A percentile compares a stretch with the other conserved stretches of the same genome.
Conservation (phyloP, 2,797 vertebrate species). For the Chlorospingus flavigularis region DNA sequence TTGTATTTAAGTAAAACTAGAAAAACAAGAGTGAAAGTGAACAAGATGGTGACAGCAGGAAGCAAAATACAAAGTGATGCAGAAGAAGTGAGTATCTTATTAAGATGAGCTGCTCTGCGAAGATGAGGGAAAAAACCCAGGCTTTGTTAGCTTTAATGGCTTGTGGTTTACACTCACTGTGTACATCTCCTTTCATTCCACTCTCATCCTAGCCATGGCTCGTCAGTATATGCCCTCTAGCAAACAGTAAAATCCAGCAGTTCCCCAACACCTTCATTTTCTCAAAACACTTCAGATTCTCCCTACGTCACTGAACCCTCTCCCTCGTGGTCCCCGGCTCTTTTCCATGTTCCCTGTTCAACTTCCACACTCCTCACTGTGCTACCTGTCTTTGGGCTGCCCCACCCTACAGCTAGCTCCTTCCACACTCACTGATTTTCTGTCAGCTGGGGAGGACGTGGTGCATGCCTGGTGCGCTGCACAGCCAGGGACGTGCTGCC, state of each 20-base stretch:
- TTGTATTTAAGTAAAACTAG: not conserved
- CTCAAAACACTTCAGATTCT: not conserved
- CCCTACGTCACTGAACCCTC: not conserved
- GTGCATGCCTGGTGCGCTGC: not conserved
- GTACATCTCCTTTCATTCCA: not conserved
- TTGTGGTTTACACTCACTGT: not conserved
- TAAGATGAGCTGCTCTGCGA: not conserved
- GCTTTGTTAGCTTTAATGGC: not conserved
- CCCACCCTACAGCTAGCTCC: not conserved
- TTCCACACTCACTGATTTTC: not conserved
- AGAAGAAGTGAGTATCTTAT: not conserved
- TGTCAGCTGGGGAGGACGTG: fast-evolving
- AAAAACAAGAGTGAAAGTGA: slow-evolving; percentile 27
- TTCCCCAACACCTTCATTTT: not conserved
- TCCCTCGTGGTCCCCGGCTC: not conserved
- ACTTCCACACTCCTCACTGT: not conserved
- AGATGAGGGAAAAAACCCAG: not conserved
- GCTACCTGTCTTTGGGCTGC: not conserved
- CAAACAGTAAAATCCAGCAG: not conserved
- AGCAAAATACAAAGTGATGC: not conserved
- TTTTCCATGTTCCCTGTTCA: not conserved
- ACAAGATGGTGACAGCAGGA: slow-evolving; percentile 29
- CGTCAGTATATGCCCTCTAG: not conserved
- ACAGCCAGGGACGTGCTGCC: fast-evolving
- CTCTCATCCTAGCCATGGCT: not conserved